Evolutionary conservation across 2,888 invertebrate genomes (phyloP).

Genomic region (Clanis bilineata): DNA sequence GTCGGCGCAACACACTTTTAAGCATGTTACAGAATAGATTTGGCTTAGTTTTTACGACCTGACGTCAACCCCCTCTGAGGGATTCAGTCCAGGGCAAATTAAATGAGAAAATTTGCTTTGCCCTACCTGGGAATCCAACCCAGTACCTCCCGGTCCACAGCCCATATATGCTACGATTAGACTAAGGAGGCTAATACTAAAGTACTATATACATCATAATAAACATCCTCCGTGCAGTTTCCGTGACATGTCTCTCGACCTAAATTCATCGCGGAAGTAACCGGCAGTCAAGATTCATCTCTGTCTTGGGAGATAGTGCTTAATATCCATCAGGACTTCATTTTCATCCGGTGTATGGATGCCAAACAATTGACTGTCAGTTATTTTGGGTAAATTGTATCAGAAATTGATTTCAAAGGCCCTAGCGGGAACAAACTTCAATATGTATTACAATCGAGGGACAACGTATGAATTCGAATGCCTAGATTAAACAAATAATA

Average conservation of each 20-base stretch:
- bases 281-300: not conserved
- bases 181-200: not conserved
- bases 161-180: not conserved
- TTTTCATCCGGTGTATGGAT: not conserved
- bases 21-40: no score
- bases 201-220: not conserved
- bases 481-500: no score
- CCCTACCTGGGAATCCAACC: no score
- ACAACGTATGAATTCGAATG: no score
- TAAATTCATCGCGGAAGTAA: conserved; percentile 5
- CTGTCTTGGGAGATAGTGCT: not conserved
- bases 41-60: no score
- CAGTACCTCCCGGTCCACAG: no score
- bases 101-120: no score
- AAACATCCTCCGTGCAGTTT: not conserved
- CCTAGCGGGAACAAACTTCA: no score
- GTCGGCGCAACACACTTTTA: no score
- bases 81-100: no score
- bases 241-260: not conserved
- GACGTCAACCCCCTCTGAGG: no score
- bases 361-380: not conserved
- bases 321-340: not conserved
- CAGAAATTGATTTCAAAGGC: not conserved
- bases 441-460: no score
- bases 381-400: not conserved